phyloP scores from a whole-genome alignment of 2,797 vertebrate genomes.

The Chrysocyon brachyurus region DNA sequence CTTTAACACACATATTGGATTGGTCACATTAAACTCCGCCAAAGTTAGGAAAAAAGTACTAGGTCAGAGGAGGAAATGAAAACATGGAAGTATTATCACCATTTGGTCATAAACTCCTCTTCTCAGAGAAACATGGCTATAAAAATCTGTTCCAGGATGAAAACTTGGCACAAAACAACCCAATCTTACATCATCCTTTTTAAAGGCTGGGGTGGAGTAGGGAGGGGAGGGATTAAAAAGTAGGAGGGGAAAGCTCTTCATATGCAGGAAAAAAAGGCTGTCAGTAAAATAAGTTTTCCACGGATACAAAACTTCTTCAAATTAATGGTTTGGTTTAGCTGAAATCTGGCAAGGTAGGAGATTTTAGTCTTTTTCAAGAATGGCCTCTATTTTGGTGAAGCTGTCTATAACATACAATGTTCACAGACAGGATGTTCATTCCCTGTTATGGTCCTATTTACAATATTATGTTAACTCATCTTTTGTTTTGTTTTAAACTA shows the following conservation, averaged over 20 bases:
- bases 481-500: constrained; percentile 72
- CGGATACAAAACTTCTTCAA: constrained; percentile 52
- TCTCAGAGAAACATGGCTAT: constrained; percentile 77
- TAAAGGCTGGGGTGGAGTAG: constrained; percentile 68
- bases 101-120: constrained; percentile 74
- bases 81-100: constrained; percentile 54
- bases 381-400: constrained; percentile 45
- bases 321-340: constrained; percentile 43
- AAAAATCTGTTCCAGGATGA: constrained; percentile 78
- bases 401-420: constrained; percentile 11
- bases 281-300: constrained; percentile 65
- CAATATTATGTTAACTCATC: constrained; percentile 47
- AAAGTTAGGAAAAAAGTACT: constrained; percentile 51
- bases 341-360: neutral
- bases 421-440: neutral
- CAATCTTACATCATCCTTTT: constrained; percentile 72
- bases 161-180: constrained; percentile 70
- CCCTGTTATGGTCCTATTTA: constrained; percentile 34
- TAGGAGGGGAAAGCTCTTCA: constrained; percentile 27
- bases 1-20: constrained; percentile 27
- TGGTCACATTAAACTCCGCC: constrained; percentile 58
- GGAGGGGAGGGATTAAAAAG: constrained; percentile 63
- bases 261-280: neutral
- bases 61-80: constrained; percentile 61
- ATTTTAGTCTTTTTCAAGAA: constrained; percentile 41